Base-by-base conservation (phyloP, 2,113 vertebrate genomes). In the Macheiramphus alcinus region DNA sequence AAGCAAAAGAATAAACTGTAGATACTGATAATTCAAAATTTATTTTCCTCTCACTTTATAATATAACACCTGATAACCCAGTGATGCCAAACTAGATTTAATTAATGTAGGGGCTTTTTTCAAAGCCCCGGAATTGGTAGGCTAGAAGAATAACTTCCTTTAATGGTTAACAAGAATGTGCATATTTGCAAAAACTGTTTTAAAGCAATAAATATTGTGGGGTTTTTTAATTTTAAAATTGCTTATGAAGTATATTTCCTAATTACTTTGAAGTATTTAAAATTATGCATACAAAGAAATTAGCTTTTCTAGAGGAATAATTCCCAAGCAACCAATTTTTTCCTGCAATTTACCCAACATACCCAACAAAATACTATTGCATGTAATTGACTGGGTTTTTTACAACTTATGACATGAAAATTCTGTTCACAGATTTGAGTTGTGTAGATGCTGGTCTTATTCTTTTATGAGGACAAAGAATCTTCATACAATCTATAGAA, bases 201-300 rank as follows among this genome's bases (percentile, higher is more conserved):
- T 53, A 50, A 80, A 93, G 29, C 48, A 62, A 21, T 80, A 94
- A 76, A 92, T 50, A 65, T 36, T 75, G 25, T 82, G 21, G 5
- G 0, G 19, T 80, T 74, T 59, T 82, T 48, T 18, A 61, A 85
- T 76, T 94, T 73, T 76, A 79, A 74, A 93, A 84, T 63, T 84
- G 72, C 80, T 45, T 81, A 81, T 71, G 38, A 88, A 43, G 68
- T 96, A 3, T 73, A 47, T 94, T 88, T 93, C 38, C 45, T 97
- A 92, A 95, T 95, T 95, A 74, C 59, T 86, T 93, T 63, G 29
- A 96, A 83, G 50, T 80, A 72, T 72, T 94, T 95, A 53, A 93
- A 92, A 90, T 92, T 73, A 83, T 74, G 52, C 68, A 66, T 80
- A 90, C 50, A 84, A 86, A 73, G 58, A 88, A 76, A 94, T 71